Base-by-base conservation (phyloP, 2,888 invertebrate species). In the Campoletis raptor region DNA sequence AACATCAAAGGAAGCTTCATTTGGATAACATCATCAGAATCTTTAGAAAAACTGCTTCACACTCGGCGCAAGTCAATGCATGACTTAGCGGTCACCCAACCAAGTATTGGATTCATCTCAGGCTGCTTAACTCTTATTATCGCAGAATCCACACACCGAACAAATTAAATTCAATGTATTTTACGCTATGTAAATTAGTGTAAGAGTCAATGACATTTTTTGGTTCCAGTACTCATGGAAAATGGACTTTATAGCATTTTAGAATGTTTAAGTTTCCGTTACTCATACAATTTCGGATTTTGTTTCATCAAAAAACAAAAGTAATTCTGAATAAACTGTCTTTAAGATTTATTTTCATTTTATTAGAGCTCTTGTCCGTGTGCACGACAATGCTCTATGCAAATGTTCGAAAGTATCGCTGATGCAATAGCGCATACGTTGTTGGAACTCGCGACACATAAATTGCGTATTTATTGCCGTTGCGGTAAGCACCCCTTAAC, bases 331-430 rank as follows among this genome's bases (percentile, higher is more conserved):
- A 24, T 24, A 54, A 54, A 36, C 9, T 61, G 5, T 61, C 30
- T 15, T 30, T 7, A 61, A 15, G 15, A 61, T 9, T 61, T 30
- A 61, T 61, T 30, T 30, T 15, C 15, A 61, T 30, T 61, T 61
- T 30, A 52, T 36, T 36, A 37, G 37, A 82, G 61, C 73, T 72
- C 80, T 70, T 37, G 66, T 40, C 37, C 52, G 36, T 42, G 61
- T 64, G 86, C 90, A 86, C 90, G 89, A 91, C 92, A 92, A 92
- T 92, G 88, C 89, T 88, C 84, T 89, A 91, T 90, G 90, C 89
- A 89, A 90, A 90, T 90, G 89, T 87, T 90, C 88, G 91, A 92
- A 92, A 91, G 91, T 91, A 89, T 90, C 88, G 88, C 91, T 91
- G 90, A 89, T 89, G 91, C 90, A 91, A 92, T 91, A 88, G 86